These are phyloP conservation scores for Thunnus maccoyii DNA, from an alignment of 2,113 vertebrate genomes.

Conservation along the genomic window DNA sequence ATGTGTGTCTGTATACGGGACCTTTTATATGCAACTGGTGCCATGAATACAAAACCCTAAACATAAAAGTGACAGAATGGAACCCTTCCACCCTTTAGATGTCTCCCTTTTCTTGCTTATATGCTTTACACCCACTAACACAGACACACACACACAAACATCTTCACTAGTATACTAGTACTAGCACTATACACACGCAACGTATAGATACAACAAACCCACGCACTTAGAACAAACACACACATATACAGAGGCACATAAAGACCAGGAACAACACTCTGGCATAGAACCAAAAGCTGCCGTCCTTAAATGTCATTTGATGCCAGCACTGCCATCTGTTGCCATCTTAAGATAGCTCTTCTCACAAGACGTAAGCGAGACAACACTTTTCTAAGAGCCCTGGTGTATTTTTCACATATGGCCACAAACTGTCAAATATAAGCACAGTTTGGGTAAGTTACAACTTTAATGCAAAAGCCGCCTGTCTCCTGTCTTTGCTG, in stretches of 20 bases:
- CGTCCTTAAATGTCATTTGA: constrained; percentile 77
- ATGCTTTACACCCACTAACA: constrained; percentile 31
- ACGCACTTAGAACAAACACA: constrained; percentile 63
- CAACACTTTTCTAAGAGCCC: constrained; percentile 41
- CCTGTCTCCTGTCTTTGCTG: neutral
- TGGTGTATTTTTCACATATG: constrained; percentile 52
- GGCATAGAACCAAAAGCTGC: constrained; percentile 54
- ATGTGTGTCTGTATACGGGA: neutral
- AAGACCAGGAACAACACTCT: constrained; percentile 37
- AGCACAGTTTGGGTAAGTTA: constrained; percentile 27
- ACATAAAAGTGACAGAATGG: neutral
- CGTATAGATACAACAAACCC: constrained; percentile 78
- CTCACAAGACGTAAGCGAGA: constrained; percentile 46
- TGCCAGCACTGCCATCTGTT: constrained; percentile 96
- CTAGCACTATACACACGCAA: neutral
- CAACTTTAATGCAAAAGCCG: neutral
- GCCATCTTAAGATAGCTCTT: constrained; percentile 66
- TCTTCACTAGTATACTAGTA: too few species aligned
- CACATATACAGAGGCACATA: constrained; percentile 66
- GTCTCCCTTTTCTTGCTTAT: constrained; percentile 75
- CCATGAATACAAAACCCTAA: neutral
- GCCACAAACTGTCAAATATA: constrained; percentile 22
- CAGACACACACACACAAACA: neutral
- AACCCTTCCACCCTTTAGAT: constrained; percentile 18
- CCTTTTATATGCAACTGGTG: neutral